Conservation (phyloP, 2,888 invertebrate genomes). For the Eristalis arbustorum region DNA sequence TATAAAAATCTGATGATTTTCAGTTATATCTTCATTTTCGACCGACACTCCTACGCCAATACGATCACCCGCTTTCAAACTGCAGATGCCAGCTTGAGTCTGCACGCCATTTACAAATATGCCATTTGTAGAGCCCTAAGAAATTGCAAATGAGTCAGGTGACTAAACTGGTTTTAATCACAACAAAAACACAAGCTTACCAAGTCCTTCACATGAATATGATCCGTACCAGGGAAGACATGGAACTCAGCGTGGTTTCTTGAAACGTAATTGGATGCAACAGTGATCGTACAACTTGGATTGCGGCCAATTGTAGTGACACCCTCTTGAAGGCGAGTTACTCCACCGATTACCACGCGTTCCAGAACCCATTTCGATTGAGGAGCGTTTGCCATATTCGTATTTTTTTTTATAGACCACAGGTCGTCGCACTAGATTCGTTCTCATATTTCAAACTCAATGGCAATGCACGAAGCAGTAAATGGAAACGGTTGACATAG, state of each 20-base stretch:
- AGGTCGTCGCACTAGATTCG: background rate
- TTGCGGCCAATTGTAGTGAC: conserved; percentile 74
- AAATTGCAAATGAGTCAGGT: background rate
- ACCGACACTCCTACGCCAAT: conserved; percentile 74
- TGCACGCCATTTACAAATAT: conserved; percentile 73
- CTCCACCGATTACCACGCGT: conserved; percentile 66
- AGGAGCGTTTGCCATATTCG: conserved; percentile 32
- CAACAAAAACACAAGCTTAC: conserved; percentile 70
- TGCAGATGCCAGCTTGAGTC: conserved; percentile 5
- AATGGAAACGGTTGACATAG: background rate
- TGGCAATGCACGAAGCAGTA: background rate
- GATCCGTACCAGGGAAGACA: conserved; percentile 63
- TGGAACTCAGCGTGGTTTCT: conserved; percentile 75
- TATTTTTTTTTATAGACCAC: background rate
- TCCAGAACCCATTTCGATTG: conserved; percentile 73
- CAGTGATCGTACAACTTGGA: conserved; percentile 51
- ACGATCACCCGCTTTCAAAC: conserved; percentile 67
- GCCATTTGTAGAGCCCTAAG: conserved; percentile 76
- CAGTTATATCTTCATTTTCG: background rate
- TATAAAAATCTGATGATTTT: conserved; percentile 73
- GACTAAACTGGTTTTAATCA: no score
- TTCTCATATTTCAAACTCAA: background rate
- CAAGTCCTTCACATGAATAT: conserved; percentile 73
- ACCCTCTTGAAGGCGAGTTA: conserved; percentile 72
- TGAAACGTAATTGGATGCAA: conserved; percentile 73